A percentile compares a stretch with the other conserved stretches of the same genome.
Evolutionary conservation across 2,797 vertebrate genomes (phyloP).

Genomic region (Sebastes diaconus): DNA sequence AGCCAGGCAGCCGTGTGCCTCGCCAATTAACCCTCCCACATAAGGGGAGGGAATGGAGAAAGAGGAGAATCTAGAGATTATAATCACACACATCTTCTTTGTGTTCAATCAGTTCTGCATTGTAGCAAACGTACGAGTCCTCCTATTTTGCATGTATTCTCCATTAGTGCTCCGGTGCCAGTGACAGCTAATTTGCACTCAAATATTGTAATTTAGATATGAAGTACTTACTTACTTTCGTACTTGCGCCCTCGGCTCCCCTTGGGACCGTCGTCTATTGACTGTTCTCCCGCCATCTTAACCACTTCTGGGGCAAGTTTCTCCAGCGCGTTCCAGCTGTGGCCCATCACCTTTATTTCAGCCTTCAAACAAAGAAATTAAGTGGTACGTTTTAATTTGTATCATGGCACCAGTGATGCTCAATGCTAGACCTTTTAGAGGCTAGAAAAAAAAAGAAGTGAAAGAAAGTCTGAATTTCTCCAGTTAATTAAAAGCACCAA

Average conservation of each 20-base stretch:
- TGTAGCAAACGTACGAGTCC: slow-evolving; percentile 30
- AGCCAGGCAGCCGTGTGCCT: slow-evolving; percentile 51
- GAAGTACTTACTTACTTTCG: slow-evolving; percentile 45
- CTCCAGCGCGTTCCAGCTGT: neutral
- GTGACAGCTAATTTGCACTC: slow-evolving; percentile 70
- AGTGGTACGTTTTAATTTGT: slow-evolving; percentile 26
- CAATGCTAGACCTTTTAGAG: neutral
- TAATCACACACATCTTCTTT: slow-evolving; percentile 46
- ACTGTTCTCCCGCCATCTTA: slow-evolving; percentile 3
- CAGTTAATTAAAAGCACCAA: slow-evolving; percentile 5
- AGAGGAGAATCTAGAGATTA: slow-evolving; percentile 37
- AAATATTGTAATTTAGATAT: slow-evolving; percentile 54
- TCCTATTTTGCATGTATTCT: slow-evolving; percentile 48
- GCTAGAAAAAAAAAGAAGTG: neutral
- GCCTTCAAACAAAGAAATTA: slow-evolving; percentile 6
- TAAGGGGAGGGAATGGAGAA: slow-evolving; percentile 26
- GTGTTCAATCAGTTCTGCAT: slow-evolving; percentile 58
- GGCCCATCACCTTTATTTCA: slow-evolving; percentile 24
- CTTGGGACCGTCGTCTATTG: slow-evolving; percentile 23
- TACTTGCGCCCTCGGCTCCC: slow-evolving; percentile 26
- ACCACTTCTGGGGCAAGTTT: slow-evolving; percentile 18
- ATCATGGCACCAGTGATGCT: neutral
- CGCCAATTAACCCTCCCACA: slow-evolving; percentile 75
- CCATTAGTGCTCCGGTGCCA: slow-evolving; percentile 33
- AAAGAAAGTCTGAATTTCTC: neutral